These are phyloP conservation scores for Congeria kusceri DNA, from an alignment of 2,888 invertebrate genomes.

Conservation along the genomic window DNA sequence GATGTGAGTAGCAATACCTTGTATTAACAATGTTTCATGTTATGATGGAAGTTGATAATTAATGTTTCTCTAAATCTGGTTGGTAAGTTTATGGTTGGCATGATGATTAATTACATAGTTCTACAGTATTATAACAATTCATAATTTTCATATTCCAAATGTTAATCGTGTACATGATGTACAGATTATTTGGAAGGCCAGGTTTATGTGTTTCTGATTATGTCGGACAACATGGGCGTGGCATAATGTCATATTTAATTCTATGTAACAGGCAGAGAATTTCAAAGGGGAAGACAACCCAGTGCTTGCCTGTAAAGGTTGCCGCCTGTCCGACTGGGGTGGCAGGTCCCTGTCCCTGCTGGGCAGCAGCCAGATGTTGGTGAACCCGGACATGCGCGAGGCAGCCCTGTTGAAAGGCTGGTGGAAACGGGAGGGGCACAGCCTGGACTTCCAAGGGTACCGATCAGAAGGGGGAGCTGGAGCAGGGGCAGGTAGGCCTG, in stretches of 20 bases:
- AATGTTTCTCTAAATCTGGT: too few species aligned
- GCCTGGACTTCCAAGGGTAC: conserved; percentile 79
- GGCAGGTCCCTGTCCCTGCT: conserved; percentile 85
- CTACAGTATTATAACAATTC: too few species aligned
- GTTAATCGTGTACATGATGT: too few species aligned
- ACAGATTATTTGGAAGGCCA: too few species aligned
- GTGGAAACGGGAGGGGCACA: conserved; percentile 90
- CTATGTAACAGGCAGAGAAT: conserved; percentile 89
- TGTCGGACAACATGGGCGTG: too few species aligned
- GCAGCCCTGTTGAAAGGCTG: conserved; percentile 95
- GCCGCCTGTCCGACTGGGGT: conserved; percentile 93
- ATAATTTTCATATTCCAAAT: too few species aligned
- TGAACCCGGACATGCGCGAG: conserved; percentile 96
- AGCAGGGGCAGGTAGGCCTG: conserved; percentile 21
- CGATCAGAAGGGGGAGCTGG: conserved; percentile 74
- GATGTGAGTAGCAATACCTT: conserved; percentile 85
- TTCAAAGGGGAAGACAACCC: conserved; percentile 92
- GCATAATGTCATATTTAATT: too few species aligned
- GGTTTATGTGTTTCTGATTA: too few species aligned
- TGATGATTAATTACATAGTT: too few species aligned
- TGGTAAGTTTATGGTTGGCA: too few species aligned
- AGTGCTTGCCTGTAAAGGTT: conserved; percentile 94
- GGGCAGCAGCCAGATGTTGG: conserved; percentile 87
- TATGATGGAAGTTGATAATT: too few species aligned
- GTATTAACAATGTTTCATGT: too few species aligned